Evolutionary conservation across 2,113 vertebrate genomes (phyloP), one percentile per base, ranked within the genome.

Genomic region (Cephalopholis sonnerati): DNA sequence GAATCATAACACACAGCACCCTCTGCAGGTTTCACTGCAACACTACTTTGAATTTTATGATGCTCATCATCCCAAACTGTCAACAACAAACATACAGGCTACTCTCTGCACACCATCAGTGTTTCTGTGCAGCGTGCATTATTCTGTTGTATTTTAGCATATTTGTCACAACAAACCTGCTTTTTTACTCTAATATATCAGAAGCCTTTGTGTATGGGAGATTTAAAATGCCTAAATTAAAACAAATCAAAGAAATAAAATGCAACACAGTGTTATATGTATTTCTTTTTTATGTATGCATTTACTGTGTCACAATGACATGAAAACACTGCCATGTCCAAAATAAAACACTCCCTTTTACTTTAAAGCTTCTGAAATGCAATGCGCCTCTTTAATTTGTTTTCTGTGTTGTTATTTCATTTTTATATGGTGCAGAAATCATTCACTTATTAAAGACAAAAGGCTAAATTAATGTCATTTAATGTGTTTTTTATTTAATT

Each of bases 11-110:
- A 5, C 11, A 5, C 7, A 64, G 50, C 61, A 54, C 48, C 50
- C 17, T 65, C 50, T 75, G 73, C 61, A 75, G 73, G n/a, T 32
- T 24, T 66, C 29, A 66, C 24, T 46, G 12, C 50, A 66, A 44
- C 24, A 46, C 51, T 57, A n/a, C 61, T 41, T 65, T 65, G 9
- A 27, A n/a, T 44, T 55, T 22, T 16, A 41, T 18, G 7, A 64
- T 27, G 32, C 46, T 25, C 44, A 25, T 22, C 22, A 24, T n/a
- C 39, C n/a, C 3, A 61, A 61, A 48, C 12, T 24, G 7, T 5
- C 7, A 16, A 2, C 24, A 73, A 17, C 25, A 61, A 18, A 36
- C 50, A 36, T 8, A 3, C 11, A 17, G 41, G 41, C 11, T 44
- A 44, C 17, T 51, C 13, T 44, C 12, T 7, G 7, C 32, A 36